Evolutionary conservation across 2,797 vertebrate species (phyloP), one percentile per base, ranked within the genome.

Genomic region (Hoplostethus mediterraneus): DNA sequence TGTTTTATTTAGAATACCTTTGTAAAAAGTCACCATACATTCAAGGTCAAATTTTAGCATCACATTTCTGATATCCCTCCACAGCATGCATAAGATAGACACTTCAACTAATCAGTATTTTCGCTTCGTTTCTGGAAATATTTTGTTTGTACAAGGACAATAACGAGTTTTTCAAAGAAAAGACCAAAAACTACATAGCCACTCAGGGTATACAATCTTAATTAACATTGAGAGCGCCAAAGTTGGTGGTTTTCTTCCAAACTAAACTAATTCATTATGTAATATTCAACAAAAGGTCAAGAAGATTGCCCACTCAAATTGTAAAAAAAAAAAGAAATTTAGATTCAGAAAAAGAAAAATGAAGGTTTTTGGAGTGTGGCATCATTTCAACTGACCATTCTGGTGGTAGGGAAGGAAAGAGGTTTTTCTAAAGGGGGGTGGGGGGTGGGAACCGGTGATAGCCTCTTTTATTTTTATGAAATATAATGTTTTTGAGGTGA

Each of bases 1-100:
- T 94, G 83, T 94, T 94, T 93, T 95, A 94, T 95, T 94, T 91
- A 92, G 90, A 93, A 93, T 94, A 92, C 91, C 90, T 94, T 94
- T 93, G 94, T 95, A 95, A 94, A 95, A 95, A 95, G 91, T 95
- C 94, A 95, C 94, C 94, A 94, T 95, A 95, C 95, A 95, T 95
- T 95, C 94, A 95, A 92, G 85, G 93, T 94, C 93, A 93, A 93
- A 91, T 87, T 89, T 87, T 73, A 92, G 85, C 79, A 92, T 93
- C 89, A 93, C 93, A 92, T 91, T 91, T 92, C 90, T 89, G 83
- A 83, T 90, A 90, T 92, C 91, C 91, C 93, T 93, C 93, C 91
- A 94, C 86, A 90, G 94, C 95, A 95, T 95, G 95, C 95, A 95
- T 92, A 93, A 91, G 88, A 93, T 93, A 89, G 93, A 93, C 89